Conservation (phyloP, 2,888 invertebrate genomes). For the Sabatieria punctata region DNA sequence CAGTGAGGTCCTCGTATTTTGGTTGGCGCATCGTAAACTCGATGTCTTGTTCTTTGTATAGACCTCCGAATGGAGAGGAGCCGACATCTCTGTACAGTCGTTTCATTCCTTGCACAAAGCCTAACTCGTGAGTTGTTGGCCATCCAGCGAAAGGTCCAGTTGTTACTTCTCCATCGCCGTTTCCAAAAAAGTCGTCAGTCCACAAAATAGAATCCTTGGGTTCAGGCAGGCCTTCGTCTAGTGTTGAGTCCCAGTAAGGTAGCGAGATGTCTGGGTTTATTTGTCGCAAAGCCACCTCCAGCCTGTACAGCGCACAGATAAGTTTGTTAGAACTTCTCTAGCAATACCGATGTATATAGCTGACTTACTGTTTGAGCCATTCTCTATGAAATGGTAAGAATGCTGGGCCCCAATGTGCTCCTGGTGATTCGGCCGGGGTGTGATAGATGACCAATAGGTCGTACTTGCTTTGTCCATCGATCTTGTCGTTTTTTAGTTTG, state of each 20-base stretch:
- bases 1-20: conserved; percentile 8
- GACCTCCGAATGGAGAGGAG: conserved; percentile 7
- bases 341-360: not conserved
- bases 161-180: conserved; percentile 25
- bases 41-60: conserved; percentile 5
- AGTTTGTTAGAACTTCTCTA: not conserved
- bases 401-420: conserved; percentile 10
- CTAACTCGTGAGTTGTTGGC: conserved; percentile 7
- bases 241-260: conserved; percentile 33
- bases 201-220: conserved; percentile 23
- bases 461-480: conserved; percentile 22
- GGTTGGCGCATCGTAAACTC: conserved; percentile 1
- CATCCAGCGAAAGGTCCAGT: conserved; percentile 32
- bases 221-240: conserved; percentile 19
- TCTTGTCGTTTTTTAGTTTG: conserved; percentile 22
- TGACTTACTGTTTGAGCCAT: conserved; percentile 17
- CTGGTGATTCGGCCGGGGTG: conserved; percentile 8
- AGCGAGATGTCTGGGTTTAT: conserved; percentile 30
- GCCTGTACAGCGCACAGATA: conserved; percentile 8
- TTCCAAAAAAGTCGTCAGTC: conserved; percentile 22
- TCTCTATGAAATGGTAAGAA: conserved; percentile 28
- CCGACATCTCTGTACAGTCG: conserved; percentile 6
- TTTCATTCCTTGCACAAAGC: no score
- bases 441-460: conserved; percentile 9
- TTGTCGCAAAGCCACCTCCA: conserved; percentile 25